Conservation (phyloP, 2,113 vertebrate genomes). For the Gavialis gangeticus region DNA sequence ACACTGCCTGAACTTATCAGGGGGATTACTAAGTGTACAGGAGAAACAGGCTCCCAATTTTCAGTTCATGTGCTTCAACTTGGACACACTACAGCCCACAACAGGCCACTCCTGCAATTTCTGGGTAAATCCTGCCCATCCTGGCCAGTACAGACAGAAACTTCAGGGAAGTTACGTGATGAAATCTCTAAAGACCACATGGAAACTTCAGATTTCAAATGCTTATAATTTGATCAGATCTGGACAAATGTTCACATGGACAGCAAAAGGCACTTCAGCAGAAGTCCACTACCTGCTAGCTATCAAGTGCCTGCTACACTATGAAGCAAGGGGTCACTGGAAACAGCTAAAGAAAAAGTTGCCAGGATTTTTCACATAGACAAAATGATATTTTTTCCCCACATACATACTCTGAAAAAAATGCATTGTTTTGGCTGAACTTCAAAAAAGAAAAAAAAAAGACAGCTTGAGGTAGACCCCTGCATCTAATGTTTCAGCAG, state of each 20-base stretch:
- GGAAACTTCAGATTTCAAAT: neutral
- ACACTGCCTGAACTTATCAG: neutral
- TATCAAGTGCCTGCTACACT: neutral
- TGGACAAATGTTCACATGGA: neutral
- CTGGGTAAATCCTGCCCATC: neutral
- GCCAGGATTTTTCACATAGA: neutral
- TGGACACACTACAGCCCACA: neutral
- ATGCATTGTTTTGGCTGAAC: neutral
- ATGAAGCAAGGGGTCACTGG: neutral
- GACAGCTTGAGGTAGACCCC: neutral
- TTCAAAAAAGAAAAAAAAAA: neutral
- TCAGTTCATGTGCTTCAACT: neutral
- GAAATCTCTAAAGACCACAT: neutral
- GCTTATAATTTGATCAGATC: neutral
- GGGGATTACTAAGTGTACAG: neutral
- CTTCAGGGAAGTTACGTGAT: neutral
- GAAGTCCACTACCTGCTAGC: neutral
- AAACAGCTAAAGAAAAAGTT: neutral
- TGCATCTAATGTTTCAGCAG: neutral
- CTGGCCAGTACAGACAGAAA: neutral
- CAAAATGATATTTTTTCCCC: conserved; percentile 24
- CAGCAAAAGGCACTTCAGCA: neutral
- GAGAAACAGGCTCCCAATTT: neutral
- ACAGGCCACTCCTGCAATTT: neutral
- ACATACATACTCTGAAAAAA: neutral